Conservation (phyloP, 1,140 invertebrate species). For the Caenorhabditis briggsae region DNA sequence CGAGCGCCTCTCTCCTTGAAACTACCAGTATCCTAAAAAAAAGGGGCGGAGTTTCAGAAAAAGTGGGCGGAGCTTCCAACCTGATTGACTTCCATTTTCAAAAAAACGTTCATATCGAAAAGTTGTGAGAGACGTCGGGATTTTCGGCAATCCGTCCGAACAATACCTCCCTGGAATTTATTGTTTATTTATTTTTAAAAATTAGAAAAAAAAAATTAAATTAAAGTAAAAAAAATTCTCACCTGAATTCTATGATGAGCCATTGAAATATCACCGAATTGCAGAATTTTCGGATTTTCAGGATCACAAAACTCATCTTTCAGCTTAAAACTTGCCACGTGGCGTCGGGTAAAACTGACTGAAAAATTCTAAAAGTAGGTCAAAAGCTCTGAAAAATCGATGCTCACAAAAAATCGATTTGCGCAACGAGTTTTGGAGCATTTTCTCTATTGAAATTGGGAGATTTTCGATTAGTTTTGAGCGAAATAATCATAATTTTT, state of each 20-base stretch:
- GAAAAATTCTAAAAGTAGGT: not conserved
- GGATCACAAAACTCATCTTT: constrained; percentile 85
- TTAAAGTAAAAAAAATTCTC: too few relatives aligned
- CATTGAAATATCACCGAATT: constrained; percentile 88
- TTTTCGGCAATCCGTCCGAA: constrained; percentile 84
- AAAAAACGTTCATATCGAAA: constrained; percentile 87
- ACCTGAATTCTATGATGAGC: constrained; percentile 78
- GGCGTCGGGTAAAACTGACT: not conserved
- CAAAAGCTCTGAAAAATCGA: not conserved
- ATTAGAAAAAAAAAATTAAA: too few relatives aligned
- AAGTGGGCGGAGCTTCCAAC: constrained; percentile 66
- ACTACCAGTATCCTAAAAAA: constrained; percentile 84
- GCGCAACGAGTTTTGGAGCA: not conserved
- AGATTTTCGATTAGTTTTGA: not conserved
- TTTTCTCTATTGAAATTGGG: not conserved
- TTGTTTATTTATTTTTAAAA: not conserved
- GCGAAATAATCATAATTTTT: too few relatives aligned
- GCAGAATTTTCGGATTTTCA: constrained; percentile 83
- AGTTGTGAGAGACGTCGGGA: constrained; percentile 82
- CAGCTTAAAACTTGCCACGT: not conserved
- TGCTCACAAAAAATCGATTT: not conserved
- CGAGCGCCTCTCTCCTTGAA: constrained; percentile 92
- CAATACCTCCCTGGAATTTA: constrained; percentile 84
- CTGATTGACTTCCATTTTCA: constrained; percentile 93
- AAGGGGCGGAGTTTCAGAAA: not conserved